A percentile compares a stretch with the other conserved stretches of the same genome.
These are phyloP conservation scores for Castor canadensis DNA, from an alignment of 2,113 vertebrate genomes.

Conservation along the genomic window DNA sequence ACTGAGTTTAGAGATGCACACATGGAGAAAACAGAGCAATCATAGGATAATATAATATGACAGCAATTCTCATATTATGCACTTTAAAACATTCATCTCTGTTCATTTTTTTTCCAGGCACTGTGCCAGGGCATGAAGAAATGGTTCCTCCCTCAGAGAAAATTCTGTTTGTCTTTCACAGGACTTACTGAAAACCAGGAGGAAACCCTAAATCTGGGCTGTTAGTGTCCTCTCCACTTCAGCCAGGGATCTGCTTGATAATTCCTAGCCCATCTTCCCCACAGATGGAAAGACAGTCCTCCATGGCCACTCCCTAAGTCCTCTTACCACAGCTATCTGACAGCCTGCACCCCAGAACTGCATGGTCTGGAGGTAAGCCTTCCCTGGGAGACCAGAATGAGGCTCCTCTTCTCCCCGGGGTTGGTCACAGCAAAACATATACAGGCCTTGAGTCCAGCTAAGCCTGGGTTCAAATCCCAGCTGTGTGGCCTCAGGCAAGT, in stretches of 20 bases:
- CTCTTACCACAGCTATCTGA: background rate
- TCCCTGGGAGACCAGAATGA: background rate
- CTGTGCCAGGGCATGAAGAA: background rate
- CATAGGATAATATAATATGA: too few species aligned
- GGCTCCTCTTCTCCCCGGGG: background rate
- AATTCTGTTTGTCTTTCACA: background rate
- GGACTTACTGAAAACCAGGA: background rate
- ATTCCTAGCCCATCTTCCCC: background rate
- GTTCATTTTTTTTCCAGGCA: background rate
- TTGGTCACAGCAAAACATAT: background rate
- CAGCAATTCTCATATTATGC: background rate
- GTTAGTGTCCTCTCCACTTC: background rate
- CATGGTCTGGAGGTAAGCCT: background rate
- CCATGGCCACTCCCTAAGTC: background rate
- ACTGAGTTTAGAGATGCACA: background rate
- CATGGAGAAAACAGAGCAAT: background rate
- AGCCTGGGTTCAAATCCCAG: conserved; percentile 28
- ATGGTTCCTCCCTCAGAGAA: background rate
- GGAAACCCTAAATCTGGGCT: background rate
- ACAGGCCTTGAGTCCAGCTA: background rate
- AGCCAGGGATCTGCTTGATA: background rate
- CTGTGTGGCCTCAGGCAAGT: conserved; percentile 11
- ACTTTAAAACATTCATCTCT: background rate
- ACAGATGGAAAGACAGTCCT: background rate
- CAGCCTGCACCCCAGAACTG: background rate